Conservation (phyloP, 2,797 vertebrate genomes). For the Cirrhinus molitorella region DNA sequence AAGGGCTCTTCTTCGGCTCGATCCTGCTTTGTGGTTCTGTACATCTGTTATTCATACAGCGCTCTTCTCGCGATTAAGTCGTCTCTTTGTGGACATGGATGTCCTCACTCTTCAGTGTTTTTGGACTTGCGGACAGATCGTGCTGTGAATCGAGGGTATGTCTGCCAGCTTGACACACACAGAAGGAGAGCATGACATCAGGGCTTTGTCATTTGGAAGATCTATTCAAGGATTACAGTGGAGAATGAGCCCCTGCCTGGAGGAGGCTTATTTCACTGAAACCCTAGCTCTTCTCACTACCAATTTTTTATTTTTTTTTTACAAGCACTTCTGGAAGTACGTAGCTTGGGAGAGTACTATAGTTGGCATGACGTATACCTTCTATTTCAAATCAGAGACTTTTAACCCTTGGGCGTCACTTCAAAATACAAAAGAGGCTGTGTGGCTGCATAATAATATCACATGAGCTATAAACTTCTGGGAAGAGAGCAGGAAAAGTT, state of each 20-base stretch:
- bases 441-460: conserved; percentile 49
- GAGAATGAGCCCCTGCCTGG: conserved; percentile 49
- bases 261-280: conserved; percentile 58
- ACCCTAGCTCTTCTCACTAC: conserved; percentile 58
- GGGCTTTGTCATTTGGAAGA: conserved; percentile 75
- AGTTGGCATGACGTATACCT: conserved; percentile 39
- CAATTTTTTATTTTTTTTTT: conserved; percentile 25
- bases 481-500: neutral
- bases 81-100: conserved; percentile 45
- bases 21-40: conserved; percentile 15
- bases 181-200: conserved; percentile 80
- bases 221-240: conserved; percentile 74
- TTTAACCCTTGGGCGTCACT: conserved; percentile 26
- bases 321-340: conserved; percentile 43
- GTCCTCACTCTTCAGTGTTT: conserved; percentile 40
- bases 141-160: conserved; percentile 46
- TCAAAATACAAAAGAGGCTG: conserved; percentile 28
- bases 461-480: conserved; percentile 9
- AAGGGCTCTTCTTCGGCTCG: conserved; percentile 12
- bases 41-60: conserved; percentile 34
- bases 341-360: conserved; percentile 28
- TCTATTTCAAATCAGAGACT: conserved; percentile 38
- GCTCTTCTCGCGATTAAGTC: conserved; percentile 26
- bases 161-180: conserved; percentile 70
- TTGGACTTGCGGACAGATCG: conserved; percentile 35